Percentiles rank a stretch among this genome's conserved stretches.
phyloP scores from a whole-genome alignment of 2,113 vertebrate genomes.

The Nestor notabilis region DNA sequence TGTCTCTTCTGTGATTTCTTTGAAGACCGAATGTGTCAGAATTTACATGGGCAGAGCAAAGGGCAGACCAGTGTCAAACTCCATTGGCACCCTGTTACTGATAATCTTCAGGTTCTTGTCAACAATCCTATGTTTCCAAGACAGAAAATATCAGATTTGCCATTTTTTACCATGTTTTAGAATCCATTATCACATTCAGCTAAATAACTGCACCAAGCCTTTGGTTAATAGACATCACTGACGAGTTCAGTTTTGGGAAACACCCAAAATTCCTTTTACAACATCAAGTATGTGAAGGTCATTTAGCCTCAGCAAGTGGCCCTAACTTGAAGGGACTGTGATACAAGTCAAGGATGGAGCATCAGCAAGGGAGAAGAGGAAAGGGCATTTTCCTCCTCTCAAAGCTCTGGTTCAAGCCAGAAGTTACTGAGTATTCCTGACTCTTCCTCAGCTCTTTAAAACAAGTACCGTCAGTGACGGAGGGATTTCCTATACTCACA shows the following conservation, averaged over 20 bases:
- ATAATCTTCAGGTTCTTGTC: not conserved
- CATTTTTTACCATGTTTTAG: not conserved
- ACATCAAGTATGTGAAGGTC: not conserved
- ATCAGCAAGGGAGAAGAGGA: not conserved
- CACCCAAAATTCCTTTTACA: not conserved
- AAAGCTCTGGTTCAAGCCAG: not conserved
- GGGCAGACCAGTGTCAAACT: not conserved
- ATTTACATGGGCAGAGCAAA: not conserved
- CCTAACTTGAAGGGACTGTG: not conserved
- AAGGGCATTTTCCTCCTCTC: not conserved
- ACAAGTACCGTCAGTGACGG: rapidly evolving
- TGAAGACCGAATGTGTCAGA: not conserved
- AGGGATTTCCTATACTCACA: not conserved
- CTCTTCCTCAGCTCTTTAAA: not conserved
- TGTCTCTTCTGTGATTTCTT: not conserved
- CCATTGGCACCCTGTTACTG: not conserved
- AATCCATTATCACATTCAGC: not conserved
- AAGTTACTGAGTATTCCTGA: not conserved
- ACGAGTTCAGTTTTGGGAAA: not conserved
- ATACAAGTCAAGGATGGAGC: not conserved
- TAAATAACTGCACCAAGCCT: not conserved
- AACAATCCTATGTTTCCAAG: not conserved
- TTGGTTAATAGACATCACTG: not conserved
- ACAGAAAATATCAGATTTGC: not conserved
- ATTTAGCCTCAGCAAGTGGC: rapidly evolving